Conservation (phyloP, 2,113 vertebrate species). For the Platysteira castanea region DNA sequence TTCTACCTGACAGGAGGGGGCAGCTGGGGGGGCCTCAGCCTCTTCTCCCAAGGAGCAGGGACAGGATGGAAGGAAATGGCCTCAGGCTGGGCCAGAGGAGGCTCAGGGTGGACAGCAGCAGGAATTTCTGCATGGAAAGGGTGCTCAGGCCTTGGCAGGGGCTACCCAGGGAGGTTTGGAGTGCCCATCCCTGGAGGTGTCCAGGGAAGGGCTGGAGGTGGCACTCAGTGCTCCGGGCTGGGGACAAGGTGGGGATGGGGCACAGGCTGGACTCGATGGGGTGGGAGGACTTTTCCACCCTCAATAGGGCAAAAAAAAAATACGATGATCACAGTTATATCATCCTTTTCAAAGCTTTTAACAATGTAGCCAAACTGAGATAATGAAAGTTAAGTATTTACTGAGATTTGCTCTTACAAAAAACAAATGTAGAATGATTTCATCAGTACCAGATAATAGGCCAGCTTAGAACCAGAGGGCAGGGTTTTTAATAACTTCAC, state of each 20-base stretch:
- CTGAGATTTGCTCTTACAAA: not conserved
- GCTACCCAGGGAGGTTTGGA: not conserved
- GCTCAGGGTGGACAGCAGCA: fast-evolving
- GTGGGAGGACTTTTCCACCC: not conserved
- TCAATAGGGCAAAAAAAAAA: not conserved
- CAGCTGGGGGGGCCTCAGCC: not conserved
- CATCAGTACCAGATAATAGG: slow-evolving; percentile 13
- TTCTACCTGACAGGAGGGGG: not conserved
- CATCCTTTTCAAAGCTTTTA: not conserved
- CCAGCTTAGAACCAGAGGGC: slow-evolving; percentile 47
- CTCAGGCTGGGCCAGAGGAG: not conserved
- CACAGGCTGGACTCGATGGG: fast-evolving
- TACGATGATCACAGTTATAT: not conserved
- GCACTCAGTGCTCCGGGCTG: not conserved
- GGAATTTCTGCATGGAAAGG: not conserved
- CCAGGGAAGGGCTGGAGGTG: not conserved
- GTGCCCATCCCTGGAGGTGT: not conserved
- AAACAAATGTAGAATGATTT: slow-evolving; percentile 27
- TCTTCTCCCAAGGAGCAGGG: not conserved
- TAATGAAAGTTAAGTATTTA: slow-evolving; percentile 22
- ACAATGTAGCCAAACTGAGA: not conserved
- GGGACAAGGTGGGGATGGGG: fast-evolving
- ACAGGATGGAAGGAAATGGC: not conserved
- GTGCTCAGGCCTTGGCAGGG: fast-evolving
- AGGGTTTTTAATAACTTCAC: slow-evolving; percentile 62